These are phyloP conservation scores for Drusus annulatus DNA, from an alignment of 1,140 invertebrate species.

Conservation along the genomic window DNA sequence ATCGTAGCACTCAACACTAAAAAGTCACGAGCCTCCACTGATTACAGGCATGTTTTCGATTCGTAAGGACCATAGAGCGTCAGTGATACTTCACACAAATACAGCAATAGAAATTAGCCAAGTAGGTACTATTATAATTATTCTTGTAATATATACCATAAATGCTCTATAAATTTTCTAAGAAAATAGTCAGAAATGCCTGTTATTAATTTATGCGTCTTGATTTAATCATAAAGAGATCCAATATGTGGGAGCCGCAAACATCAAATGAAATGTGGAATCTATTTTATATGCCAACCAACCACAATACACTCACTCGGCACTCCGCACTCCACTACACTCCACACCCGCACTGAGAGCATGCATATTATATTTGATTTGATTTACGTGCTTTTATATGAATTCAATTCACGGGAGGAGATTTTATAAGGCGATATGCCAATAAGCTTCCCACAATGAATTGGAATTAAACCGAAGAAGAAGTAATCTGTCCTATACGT, in stretches of 20 bases:
- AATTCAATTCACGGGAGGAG: constrained; percentile 31
- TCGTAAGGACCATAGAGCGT: no score
- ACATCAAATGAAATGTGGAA: constrained; percentile 6
- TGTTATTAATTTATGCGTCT: neutral
- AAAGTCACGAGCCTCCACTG: no score
- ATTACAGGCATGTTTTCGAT: no score
- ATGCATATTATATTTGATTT: constrained; percentile 38
- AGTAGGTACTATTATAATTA: no score
- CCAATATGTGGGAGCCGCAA: neutral
- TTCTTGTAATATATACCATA: no score
- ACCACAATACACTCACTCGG: constrained; percentile 16
- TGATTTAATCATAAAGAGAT: constrained; percentile 6
- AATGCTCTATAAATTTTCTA: no score
- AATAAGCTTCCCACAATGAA: constrained; percentile 21
- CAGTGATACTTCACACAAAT: no score
- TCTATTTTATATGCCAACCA: neutral
- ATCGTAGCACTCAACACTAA: no score
- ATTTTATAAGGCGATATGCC: constrained; percentile 34
- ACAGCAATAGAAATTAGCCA: no score
- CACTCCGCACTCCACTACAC: neutral
- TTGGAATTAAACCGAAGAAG: constrained; percentile 7
- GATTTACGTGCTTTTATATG: constrained; percentile 32
- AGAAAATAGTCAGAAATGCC: no score
- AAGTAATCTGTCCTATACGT: neutral
- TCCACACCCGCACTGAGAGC: neutral